Base-by-base conservation (phyloP, 2,797 vertebrate species). In the Centroberyx gerrardi region DNA sequence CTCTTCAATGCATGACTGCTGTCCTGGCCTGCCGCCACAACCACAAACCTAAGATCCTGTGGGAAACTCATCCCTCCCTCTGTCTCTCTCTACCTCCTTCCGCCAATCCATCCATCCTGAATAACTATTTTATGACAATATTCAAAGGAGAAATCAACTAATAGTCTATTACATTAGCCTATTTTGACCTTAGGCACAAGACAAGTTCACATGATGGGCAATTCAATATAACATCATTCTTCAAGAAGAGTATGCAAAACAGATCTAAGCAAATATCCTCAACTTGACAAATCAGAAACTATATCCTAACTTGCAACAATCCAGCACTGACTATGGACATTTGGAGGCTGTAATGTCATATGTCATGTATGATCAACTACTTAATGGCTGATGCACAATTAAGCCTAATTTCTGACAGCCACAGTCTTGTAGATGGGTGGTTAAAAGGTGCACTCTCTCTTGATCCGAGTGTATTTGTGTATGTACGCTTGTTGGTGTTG, bases 31-130 rank as follows among this genome's bases (percentile, higher is more conserved):
- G 62, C 28, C 3, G 5, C 46, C 63, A 36, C 49, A 67, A 81
- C 67, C 70, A 66, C 80, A 68, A 79, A 60, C 31, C 44, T 44
- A 3, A 40, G 66, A 60, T 70, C 52, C 58, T 42, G 33, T 33
- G 40, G 60, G 58, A 70, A 46, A 46, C 14, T 1, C 38, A 48
- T 22, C 15, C 17, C 4, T 18, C 3, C 0, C 44, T 64, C 31
- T 22, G 58, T 15, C n/a, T 55, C 40, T 52, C 27, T 4, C 9
- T 51, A n/a, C 29, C 38, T 62, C 36, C 42, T 42, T 55, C 36
- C 29, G 54, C 58, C 17, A 36, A 53, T 55, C 22, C 33, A 65
- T 59, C n/a, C 4, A 22, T 48, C n/a, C 22, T 53, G 27, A 18
- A 27, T 54, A 54, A 13, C 9, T 54, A 12, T 5, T 28, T 28